A percentile compares a stretch with the other conserved stretches of the same genome.
These are phyloP conservation scores for Hoplodrina ambigua DNA, from an alignment of 2,888 invertebrate species.

Conservation along the genomic window DNA sequence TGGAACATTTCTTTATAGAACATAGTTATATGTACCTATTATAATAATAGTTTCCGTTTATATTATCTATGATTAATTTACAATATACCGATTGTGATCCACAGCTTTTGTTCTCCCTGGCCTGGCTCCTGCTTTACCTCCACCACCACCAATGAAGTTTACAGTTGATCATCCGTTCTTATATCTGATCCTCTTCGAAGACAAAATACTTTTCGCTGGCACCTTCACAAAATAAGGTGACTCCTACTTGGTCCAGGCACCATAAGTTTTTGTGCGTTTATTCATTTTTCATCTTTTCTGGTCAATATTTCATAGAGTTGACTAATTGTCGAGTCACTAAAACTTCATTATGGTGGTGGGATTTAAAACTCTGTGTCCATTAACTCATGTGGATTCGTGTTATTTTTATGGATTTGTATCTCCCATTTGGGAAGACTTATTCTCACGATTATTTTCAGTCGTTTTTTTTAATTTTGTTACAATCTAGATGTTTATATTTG, in stretches of 20 bases:
- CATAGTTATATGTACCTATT: not conserved
- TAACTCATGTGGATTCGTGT: no score
- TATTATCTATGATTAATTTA: not conserved
- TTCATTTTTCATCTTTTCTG: constrained; percentile 3
- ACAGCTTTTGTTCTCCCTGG: constrained; percentile 46
- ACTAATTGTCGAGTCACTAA: not conserved
- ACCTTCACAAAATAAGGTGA: constrained; percentile 65
- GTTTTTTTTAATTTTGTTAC: no score
- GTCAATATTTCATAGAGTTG: not conserved
- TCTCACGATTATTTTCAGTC: no score
- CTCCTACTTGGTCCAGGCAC: not conserved
- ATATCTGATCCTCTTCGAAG: constrained; percentile 68
- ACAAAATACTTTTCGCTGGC: constrained; percentile 70
- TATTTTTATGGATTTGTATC: no score
- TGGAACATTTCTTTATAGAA: not conserved
- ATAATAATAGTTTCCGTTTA: not conserved
- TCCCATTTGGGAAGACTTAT: no score
- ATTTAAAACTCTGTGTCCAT: no score
- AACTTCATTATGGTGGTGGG: not conserved
- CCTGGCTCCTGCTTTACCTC: constrained; percentile 35
- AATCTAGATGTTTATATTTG: no score
- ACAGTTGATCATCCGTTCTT: constrained; percentile 73
- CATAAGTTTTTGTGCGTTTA: not conserved
- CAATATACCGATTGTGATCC: constrained; percentile 35
- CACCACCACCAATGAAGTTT: constrained; percentile 62